phyloP scores from a whole-genome alignment of 2,888 invertebrate genomes.

The Hermaeophaga mercurialis region DNA sequence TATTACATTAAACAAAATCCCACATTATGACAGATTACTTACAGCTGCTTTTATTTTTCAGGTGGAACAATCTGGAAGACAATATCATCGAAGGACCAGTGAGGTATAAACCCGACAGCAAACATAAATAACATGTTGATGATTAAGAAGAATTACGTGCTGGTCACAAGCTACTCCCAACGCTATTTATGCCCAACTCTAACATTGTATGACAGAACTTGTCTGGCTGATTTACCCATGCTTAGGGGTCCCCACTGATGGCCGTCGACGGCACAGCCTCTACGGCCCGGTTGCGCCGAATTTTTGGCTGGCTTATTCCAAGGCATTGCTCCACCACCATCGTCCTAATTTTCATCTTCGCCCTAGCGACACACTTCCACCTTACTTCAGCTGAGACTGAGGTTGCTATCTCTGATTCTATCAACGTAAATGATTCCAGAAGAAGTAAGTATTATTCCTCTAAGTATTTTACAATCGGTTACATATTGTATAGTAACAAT shows the following conservation, averaged over 20 bases:
- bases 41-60: conserved; percentile 24
- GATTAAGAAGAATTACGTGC: conserved; percentile 20
- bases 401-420: conserved; percentile 8
- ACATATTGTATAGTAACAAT: too few species aligned
- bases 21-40: conserved; percentile 8
- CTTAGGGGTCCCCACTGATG: conserved; percentile 46
- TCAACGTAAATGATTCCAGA: conserved; percentile 25
- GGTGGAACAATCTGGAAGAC: conserved; percentile 24
- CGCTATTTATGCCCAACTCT: conserved; percentile 22
- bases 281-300: conserved; percentile 47
- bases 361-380: conserved; percentile 28
- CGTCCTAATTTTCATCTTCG: conserved; percentile 34
- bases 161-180: conserved; percentile 20
- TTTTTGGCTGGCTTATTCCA: conserved; percentile 39
- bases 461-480: too few species aligned
- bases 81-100: conserved; percentile 24
- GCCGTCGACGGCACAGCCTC: conserved; percentile 46
- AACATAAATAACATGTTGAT: conserved; percentile 32
- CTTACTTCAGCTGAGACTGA: conserved; percentile 18
- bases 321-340: conserved; percentile 32
- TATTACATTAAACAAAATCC: not conserved
- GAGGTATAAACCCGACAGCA: conserved; percentile 15
- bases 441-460: conserved; percentile 30
- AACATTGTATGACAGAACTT: conserved; percentile 25
- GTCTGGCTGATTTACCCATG: conserved; percentile 30